A percentile compares a stretch with the other conserved stretches of the same genome.
Evolutionary conservation across 2,113 vertebrate species (phyloP).

Genomic region (Neogobius melanostomus): DNA sequence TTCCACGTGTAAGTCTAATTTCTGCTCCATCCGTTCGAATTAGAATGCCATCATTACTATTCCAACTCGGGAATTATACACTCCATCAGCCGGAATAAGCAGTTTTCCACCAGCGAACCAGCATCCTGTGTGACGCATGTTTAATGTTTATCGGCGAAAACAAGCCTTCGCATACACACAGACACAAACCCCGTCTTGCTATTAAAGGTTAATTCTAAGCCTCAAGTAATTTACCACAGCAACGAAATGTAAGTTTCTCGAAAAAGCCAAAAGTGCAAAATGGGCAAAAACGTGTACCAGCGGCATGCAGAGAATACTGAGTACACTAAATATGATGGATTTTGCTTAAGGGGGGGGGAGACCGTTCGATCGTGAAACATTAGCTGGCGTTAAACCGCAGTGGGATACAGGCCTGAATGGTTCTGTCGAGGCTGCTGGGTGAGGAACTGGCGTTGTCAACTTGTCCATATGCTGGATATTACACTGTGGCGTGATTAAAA

Average conservation of each 20-base stretch:
- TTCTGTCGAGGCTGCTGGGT: constrained; percentile 36
- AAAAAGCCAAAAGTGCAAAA: constrained; percentile 21
- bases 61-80: constrained; percentile 69
- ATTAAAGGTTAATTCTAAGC: constrained; percentile 37
- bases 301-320: constrained; percentile 10
- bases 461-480: constrained; percentile 22
- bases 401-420: constrained; percentile 17
- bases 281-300: constrained; percentile 30
- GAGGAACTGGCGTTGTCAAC: constrained; percentile 20
- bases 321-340: constrained; percentile 24
- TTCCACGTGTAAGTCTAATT: constrained; percentile 69
- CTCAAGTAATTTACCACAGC: constrained; percentile 14
- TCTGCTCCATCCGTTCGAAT: constrained; percentile 70
- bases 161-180: constrained; percentile 8
- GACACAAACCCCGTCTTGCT: constrained; percentile 7
- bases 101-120: constrained; percentile 45
- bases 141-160: constrained; percentile 30
- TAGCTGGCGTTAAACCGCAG: constrained; percentile 17
- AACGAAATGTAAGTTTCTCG: constrained; percentile 29
- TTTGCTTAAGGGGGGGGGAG: constrained; percentile 20
- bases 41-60: constrained; percentile 72
- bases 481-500: too few species aligned
- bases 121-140: constrained; percentile 34
- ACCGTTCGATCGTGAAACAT: constrained; percentile 5
- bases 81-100: constrained; percentile 70